Base-by-base conservation (phyloP, 2,797 vertebrate genomes). In the Muscicapa striata region DNA sequence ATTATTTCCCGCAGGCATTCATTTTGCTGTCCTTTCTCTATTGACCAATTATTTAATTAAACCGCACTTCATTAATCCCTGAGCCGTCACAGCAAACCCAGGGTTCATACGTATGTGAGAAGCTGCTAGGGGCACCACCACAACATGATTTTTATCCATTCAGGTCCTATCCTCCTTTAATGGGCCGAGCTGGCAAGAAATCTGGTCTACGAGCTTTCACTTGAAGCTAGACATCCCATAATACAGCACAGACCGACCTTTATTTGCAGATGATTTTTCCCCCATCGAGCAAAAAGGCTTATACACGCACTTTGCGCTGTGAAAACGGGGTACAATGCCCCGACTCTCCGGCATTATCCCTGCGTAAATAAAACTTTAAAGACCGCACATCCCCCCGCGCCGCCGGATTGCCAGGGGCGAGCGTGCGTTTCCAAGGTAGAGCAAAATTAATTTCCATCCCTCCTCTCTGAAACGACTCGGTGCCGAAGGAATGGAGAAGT, bases 11-110 rank as follows among this genome's bases (percentile, higher is more conserved):
- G 89, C 91, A 94, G 93, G 93, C 96, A 96, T 96, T 98, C 94
- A 91, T 90, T 97, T 94, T 51, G 72, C 89, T 93, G 86, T 89
- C 96, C 86, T 84, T 95, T 93, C 91, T 96, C 91, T 97, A 97
- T 96, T 97, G 97, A 97, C 97, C 97, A 97, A 98, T 97, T 97
- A 97, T 98, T 97, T 98, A 97, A 98, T 97, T 97, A 97, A 97
- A 97, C 87, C 69, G 95, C 96, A 97, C 94, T 97, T 97, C 96
- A 97, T 97, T 98, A 97, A 97, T 97, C 88, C 84, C 94, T 88
- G 90, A 96, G 63, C 89, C 95, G 46, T 92, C 86, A 82, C 77
- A 85, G 89, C 58, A 92, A 96, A 95, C 87, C 89, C 74, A 20
- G 54, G 19, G 62, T 41, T 90, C 64, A 81, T 52, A 66, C 59